Conservation (phyloP, 2,888 invertebrate genomes). For the Amphipoea oculea region DNA sequence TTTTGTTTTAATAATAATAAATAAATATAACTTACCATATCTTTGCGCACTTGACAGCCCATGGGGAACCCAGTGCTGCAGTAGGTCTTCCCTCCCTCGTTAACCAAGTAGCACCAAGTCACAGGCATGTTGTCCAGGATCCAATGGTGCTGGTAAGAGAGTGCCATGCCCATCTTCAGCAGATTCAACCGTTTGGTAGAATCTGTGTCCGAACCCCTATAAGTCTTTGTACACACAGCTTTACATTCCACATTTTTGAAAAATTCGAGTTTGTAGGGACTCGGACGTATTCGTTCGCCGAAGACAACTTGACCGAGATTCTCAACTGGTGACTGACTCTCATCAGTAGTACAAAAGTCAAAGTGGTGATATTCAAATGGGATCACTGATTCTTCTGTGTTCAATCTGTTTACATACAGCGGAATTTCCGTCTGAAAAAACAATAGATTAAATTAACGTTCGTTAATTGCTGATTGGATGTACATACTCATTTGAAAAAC, state of each 20-base stretch:
- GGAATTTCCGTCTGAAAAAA: constrained; percentile 95
- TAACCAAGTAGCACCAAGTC: constrained; percentile 98
- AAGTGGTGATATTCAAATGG: constrained; percentile 99
- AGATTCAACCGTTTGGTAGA: constrained; percentile 94
- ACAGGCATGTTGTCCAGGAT: constrained; percentile 99
- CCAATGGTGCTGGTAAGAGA: constrained; percentile 99
- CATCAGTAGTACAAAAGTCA: constrained; percentile 96
- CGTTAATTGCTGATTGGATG: constrained; percentile 32
- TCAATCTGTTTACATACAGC: constrained; percentile 98
- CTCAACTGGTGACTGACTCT: constrained; percentile 97
- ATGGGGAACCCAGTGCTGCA: constrained; percentile 99
- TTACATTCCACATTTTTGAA: constrained; percentile 92
- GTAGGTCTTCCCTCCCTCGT: constrained; percentile 92
- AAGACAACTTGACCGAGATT: constrained; percentile 99
- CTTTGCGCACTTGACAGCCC: constrained; percentile 96
- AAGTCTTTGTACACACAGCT: constrained; percentile 92
- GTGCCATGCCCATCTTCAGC: constrained; percentile 97
- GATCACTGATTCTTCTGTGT: constrained; percentile 99
- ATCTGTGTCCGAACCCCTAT: constrained; percentile 92
- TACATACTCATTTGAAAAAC: constrained; percentile 13
- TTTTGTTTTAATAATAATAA: not conserved
- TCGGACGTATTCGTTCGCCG: constrained; percentile 99
- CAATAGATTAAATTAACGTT: constrained; percentile 15
- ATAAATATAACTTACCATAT: constrained; percentile 80
- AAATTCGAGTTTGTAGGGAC: constrained; percentile 97